These are phyloP conservation scores for Chaitophorus viminalis DNA, from an alignment of 2,888 invertebrate species.

Conservation along the genomic window DNA sequence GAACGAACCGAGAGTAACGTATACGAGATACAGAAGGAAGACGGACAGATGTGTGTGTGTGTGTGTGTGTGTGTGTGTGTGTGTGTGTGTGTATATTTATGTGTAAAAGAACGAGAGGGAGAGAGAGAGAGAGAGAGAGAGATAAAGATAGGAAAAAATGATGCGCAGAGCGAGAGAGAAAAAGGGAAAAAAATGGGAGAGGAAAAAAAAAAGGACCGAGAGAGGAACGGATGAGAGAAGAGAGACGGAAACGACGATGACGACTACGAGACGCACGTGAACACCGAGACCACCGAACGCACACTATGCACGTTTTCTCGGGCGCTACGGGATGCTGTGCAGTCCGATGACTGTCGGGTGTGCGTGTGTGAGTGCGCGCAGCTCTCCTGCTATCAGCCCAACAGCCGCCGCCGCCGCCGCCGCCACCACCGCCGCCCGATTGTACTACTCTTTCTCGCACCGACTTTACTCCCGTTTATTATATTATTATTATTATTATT, in stretches of 20 bases:
- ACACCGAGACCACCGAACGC: slow-evolving; percentile 53
- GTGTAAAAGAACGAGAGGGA: too few relatives aligned
- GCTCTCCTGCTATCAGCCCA: slow-evolving; percentile 43
- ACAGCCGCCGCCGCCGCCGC: slow-evolving; percentile 11
- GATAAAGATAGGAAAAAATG: neutral
- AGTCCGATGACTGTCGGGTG: slow-evolving; percentile 20
- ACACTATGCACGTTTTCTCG: slow-evolving; percentile 52
- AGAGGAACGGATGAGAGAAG: neutral
- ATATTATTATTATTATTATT: too few relatives aligned
- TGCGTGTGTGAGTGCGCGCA: neutral
- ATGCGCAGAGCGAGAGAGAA: neutral
- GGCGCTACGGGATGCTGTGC: slow-evolving; percentile 53
- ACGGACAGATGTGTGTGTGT: too few relatives aligned
- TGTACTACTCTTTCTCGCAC: neutral
- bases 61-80: too few relatives aligned
- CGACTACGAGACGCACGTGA: slow-evolving; percentile 51
- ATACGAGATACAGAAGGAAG: too few relatives aligned
- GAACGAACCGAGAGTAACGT: too few relatives aligned
- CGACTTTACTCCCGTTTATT: slow-evolving; percentile 1
- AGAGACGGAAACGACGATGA: slow-evolving; percentile 28
- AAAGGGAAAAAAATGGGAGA: neutral
- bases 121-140: too few relatives aligned
- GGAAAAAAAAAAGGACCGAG: too few relatives aligned
- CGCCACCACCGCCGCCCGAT: neutral
- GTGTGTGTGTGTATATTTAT: too few relatives aligned